phyloP scores from a whole-genome alignment of 2,888 invertebrate species.

The Stegophylla sp. region DNA sequence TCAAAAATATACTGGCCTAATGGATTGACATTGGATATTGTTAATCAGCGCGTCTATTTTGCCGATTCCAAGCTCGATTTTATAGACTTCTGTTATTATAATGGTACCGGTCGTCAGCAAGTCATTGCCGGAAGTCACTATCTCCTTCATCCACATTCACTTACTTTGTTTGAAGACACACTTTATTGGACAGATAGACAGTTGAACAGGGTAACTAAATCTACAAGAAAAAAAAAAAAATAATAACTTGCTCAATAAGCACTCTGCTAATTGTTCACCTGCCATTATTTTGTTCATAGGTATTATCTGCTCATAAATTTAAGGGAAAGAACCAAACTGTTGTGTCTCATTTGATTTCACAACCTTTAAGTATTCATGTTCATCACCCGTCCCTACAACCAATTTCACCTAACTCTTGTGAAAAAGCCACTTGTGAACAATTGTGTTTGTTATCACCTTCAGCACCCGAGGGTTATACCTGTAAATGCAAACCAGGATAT shows the following conservation, averaged over 20 bases:
- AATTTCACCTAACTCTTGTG: conserved; percentile 78
- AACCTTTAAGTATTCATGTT: conserved; percentile 93
- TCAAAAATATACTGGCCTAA: conserved; percentile 99
- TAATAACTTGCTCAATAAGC: not conserved
- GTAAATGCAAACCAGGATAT: conserved; percentile 91
- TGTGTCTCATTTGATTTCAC: conserved; percentile 90
- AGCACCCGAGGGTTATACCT: conserved; percentile 75
- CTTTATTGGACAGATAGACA: conserved; percentile 97
- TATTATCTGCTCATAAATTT: conserved; percentile 87
- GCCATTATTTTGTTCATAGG: conserved; percentile 60
- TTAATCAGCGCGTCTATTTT: conserved; percentile 92
- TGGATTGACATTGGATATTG: conserved; percentile 92
- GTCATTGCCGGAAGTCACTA: conserved; percentile 89
- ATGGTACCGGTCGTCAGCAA: conserved; percentile 88
- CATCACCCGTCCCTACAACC: conserved; percentile 95
- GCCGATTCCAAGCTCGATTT: conserved; percentile 97
- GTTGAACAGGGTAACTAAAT: conserved; percentile 82
- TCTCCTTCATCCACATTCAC: conserved; percentile 90
- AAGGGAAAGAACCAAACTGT: conserved; percentile 90
- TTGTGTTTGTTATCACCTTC: conserved; percentile 88
- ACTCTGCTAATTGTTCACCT: not conserved
- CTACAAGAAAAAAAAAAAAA: no score
- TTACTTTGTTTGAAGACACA: conserved; percentile 94
- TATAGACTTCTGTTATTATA: conserved; percentile 97
- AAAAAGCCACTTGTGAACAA: conserved; percentile 79